A percentile compares a stretch with the other conserved stretches of the same genome.
Conservation (phyloP, 2,888 invertebrate species). For the Lasius fuliginosus region DNA sequence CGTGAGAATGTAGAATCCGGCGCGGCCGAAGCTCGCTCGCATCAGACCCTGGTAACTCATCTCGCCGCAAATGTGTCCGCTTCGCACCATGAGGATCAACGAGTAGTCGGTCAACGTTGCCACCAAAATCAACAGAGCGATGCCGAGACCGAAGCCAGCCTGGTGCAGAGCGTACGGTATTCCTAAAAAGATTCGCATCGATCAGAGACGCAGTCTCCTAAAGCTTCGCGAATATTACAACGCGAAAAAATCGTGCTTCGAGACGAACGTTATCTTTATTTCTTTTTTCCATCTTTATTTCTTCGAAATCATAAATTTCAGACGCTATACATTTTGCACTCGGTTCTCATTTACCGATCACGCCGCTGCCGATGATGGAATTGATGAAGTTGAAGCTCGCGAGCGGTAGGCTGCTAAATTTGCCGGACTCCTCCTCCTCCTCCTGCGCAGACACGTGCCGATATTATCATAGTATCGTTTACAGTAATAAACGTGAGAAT, state of each 20-base stretch:
- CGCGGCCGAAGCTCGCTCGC: constrained; percentile 93
- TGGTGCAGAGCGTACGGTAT: constrained; percentile 94
- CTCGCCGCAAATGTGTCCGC: constrained; percentile 92
- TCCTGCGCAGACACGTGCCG: constrained; percentile 61
- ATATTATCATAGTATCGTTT: not conserved
- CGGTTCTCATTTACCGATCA: constrained; percentile 89
- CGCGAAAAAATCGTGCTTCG: no score
- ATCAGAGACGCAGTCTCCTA: no score
- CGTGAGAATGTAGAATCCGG: constrained; percentile 92
- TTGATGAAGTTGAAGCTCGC: constrained; percentile 96
- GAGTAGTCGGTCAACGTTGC: constrained; percentile 94
- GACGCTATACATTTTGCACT: not conserved
- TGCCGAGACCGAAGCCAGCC: constrained; percentile 93
- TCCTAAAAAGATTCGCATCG: constrained; percentile 84
- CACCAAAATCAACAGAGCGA: constrained; percentile 90
- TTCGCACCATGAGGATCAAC: constrained; percentile 91
- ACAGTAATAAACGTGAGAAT: no score
- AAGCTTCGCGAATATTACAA: not conserved
- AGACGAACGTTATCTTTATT: not conserved
- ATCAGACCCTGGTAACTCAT: constrained; percentile 93
- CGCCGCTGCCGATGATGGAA: constrained; percentile 95
- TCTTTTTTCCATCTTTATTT: not conserved
- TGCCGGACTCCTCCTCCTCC: constrained; percentile 87
- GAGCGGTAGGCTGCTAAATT: constrained; percentile 90
- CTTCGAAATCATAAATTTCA: not conserved